These are phyloP conservation scores for Acleris sparsana DNA, from an alignment of 2,888 invertebrate genomes.

Conservation along the genomic window DNA sequence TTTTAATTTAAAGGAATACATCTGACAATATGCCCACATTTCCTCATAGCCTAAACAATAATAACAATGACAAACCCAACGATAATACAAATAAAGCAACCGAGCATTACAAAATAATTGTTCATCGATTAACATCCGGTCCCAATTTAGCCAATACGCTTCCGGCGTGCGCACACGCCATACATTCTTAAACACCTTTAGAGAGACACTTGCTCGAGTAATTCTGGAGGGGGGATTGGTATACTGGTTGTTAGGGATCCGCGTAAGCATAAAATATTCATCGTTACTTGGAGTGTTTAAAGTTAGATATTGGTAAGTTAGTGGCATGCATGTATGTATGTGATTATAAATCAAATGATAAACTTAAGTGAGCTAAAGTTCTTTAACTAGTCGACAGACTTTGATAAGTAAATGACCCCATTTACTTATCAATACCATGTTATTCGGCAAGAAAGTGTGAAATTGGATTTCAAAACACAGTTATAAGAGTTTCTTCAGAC, in stretches of 20 bases:
- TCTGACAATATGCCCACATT: too few species aligned
- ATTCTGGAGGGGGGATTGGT: slow-evolving; percentile 10
- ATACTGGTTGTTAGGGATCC: slow-evolving; percentile 20
- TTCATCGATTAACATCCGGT: slow-evolving; percentile 16
- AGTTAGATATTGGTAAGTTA: too few species aligned
- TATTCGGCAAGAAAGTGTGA: too few species aligned
- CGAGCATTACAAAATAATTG: slow-evolving; percentile 9
- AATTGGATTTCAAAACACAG: too few species aligned
- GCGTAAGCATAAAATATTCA: not conserved
- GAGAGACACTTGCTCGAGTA: slow-evolving; percentile 18
- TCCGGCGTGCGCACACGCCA: slow-evolving; percentile 15
- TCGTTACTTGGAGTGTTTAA: too few species aligned
- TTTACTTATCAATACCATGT: too few species aligned
- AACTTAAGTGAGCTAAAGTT: not conserved
- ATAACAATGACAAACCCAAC: not conserved
- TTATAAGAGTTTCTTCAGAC: too few species aligned
- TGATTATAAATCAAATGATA: not conserved
- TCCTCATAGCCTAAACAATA: not conserved
- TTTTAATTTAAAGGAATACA: too few species aligned
- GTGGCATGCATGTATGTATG: too few species aligned
- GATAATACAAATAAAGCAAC: not conserved
- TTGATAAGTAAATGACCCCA: too few species aligned
- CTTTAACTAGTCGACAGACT: too few species aligned
- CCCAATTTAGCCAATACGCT: slow-evolving; percentile 28
- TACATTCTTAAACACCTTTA: slow-evolving; percentile 33